A percentile compares a stretch with the other conserved stretches of the same genome.
Conservation (phyloP, 2,888 invertebrate genomes). For the Synanthedon tipuliformis region DNA sequence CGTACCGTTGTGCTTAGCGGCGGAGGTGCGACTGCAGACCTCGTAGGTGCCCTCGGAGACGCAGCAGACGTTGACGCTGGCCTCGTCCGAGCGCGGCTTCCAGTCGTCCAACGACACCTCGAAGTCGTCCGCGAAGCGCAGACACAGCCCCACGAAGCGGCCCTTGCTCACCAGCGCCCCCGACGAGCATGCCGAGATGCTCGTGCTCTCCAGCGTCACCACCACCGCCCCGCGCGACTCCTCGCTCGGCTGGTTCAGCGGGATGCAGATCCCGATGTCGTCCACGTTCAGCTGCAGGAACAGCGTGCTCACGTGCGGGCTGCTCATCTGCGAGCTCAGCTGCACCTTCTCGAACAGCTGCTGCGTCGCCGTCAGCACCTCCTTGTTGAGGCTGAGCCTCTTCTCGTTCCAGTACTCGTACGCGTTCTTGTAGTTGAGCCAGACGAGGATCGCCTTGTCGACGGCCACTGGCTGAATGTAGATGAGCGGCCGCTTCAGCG, state of each 20-base stretch:
- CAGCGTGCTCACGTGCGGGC: constrained; percentile 88
- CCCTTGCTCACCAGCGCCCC: constrained; percentile 95
- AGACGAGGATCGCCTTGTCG: constrained; percentile 97
- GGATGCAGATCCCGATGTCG: constrained; percentile 96
- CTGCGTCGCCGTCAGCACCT: constrained; percentile 82
- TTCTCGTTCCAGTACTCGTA: constrained; percentile 99
- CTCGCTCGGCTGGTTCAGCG: constrained; percentile 84
- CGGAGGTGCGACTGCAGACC: constrained; percentile 93
- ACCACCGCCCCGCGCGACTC: constrained; percentile 93
- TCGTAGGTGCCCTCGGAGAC: constrained; percentile 99
- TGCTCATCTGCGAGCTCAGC: constrained; percentile 78
- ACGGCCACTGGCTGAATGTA: constrained; percentile 98
- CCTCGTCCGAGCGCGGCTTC: constrained; percentile 87
- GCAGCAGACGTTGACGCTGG: constrained; percentile 90
- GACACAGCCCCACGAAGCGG: constrained; percentile 88
- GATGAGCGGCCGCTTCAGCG: constrained; percentile 91
- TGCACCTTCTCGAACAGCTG: constrained; percentile 76
- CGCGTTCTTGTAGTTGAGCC: constrained; percentile 99
- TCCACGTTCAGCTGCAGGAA: constrained; percentile 95
- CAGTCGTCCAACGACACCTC: constrained; percentile 97
- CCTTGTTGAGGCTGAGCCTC: constrained; percentile 88
- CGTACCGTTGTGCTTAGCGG: constrained; percentile 82
- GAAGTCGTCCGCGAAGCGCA: constrained; percentile 97
- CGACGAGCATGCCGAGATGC: constrained; percentile 91
- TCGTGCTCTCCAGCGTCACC: constrained; percentile 95